phyloP scores from a whole-genome alignment of 2,888 invertebrate species.

The Pedicia rivosa region DNA sequence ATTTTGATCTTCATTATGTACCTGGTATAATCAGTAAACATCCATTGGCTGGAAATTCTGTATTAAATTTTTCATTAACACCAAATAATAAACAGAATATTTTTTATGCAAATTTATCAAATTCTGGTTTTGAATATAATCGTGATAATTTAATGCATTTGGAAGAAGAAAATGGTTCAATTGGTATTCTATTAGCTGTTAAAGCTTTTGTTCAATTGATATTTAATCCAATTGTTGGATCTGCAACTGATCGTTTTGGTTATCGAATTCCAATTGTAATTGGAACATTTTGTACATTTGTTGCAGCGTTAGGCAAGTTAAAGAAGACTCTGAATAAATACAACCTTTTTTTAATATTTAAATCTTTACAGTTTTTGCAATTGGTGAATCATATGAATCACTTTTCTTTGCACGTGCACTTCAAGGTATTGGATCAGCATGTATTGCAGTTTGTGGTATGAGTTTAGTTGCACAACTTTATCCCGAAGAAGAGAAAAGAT shows the following conservation, averaged over 20 bases:
- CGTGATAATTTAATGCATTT: conserved; percentile 14
- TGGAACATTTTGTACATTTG: conserved; percentile 48
- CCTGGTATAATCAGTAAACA: conserved; percentile 20
- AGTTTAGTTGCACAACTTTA: conserved; percentile 48
- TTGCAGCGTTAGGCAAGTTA: conserved; percentile 53
- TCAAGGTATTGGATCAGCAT: conserved; percentile 68
- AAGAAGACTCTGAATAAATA: too few relatives aligned
- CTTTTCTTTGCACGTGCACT: conserved; percentile 57
- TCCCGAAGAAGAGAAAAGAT: conserved; percentile 31
- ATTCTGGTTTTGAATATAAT: neutral
- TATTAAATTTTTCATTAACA: conserved; percentile 23
- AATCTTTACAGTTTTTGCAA: conserved; percentile 49
- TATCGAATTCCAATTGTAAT: conserved; percentile 49
- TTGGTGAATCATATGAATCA: conserved; percentile 50
- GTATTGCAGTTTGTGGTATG: conserved; percentile 67
- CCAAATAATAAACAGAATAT: neutral
- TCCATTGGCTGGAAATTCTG: conserved; percentile 27
- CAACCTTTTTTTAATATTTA: neutral
- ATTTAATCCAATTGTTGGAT: conserved; percentile 59
- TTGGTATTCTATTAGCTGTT: conserved; percentile 53
- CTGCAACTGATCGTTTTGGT: conserved; percentile 45
- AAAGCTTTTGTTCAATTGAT: conserved; percentile 67
- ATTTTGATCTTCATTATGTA: conserved; percentile 17
- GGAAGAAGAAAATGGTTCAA: conserved; percentile 45
- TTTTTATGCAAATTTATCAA: neutral